Conservation (phyloP, 2,113 vertebrate species). For the Labrus mixtus region DNA sequence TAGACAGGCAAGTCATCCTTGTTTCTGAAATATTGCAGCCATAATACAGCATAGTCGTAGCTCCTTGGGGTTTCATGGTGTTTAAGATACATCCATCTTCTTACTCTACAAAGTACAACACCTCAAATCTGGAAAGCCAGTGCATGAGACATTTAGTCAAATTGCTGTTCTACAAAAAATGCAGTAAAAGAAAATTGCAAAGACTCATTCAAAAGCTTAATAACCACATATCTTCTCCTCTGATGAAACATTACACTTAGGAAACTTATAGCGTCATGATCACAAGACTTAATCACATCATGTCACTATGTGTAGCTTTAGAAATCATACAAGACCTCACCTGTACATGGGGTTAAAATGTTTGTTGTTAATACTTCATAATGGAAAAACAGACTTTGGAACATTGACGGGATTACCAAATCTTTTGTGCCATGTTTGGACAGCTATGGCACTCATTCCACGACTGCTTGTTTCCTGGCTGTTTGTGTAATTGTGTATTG, state of each 20-base stretch:
- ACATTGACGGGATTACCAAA: too few species aligned
- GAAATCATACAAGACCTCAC: too few species aligned
- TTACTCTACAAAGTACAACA: slow-evolving; percentile 6
- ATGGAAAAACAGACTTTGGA: too few species aligned
- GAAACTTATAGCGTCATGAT: neutral
- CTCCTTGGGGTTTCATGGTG: slow-evolving; percentile 21
- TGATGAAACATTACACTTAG: neutral
- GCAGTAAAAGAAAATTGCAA: slow-evolving; percentile 6
- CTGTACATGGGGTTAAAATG: too few species aligned
- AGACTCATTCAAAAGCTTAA: slow-evolving; percentile 35
- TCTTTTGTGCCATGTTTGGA: too few species aligned
- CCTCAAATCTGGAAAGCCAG: slow-evolving; percentile 12
- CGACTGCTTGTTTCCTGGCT: neutral
- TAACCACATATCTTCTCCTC: neutral
- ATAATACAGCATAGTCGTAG: neutral
- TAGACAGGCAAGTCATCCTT: slow-evolving; percentile 20
- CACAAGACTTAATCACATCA: too few species aligned
- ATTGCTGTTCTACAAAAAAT: neutral
- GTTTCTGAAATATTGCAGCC: slow-evolving; percentile 27
- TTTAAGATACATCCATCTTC: slow-evolving; percentile 20
- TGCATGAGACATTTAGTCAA: slow-evolving; percentile 6
- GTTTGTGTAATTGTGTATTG: neutral
- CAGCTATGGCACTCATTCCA: neutral
- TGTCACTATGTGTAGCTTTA: too few species aligned
- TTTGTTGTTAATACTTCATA: too few species aligned